Percentiles rank a stretch among this genome's conserved stretches.
Conservation (phyloP, 2,113 vertebrate genomes). For the Ictalurus furcatus region DNA sequence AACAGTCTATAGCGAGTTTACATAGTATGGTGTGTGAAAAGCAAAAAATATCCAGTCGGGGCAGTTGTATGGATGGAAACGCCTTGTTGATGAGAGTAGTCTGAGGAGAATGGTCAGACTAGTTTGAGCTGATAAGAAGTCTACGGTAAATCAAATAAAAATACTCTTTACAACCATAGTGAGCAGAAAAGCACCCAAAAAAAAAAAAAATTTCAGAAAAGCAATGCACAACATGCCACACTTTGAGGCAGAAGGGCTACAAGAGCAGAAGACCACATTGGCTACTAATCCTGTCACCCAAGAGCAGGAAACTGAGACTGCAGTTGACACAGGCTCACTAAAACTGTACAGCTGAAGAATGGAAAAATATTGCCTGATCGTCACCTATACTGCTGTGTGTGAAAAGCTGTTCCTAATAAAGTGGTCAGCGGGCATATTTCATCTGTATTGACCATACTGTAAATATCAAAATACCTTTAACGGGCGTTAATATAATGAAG, state of each 20-base stretch:
- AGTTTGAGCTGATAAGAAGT: neutral
- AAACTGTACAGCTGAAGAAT: neutral
- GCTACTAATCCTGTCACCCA: neutral
- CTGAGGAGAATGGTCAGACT: neutral
- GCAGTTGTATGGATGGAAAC: neutral
- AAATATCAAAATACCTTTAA: neutral
- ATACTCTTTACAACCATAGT: neutral
- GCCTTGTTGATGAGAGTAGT: neutral
- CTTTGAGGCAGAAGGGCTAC: neutral
- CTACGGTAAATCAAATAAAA: neutral
- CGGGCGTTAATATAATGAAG: neutral
- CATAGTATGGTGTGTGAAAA: neutral
- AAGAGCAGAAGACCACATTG: neutral
- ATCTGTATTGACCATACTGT: neutral
- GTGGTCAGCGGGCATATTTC: neutral
- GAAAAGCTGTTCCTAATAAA: neutral
- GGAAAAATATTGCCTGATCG: neutral
- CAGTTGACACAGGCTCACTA: neutral
- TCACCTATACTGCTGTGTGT: neutral
- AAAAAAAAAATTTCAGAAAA: no score
- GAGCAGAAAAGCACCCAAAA: neutral
- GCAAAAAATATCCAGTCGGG: neutral
- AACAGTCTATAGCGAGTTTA: no score
- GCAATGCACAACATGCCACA: no score
- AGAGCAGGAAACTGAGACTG: neutral